Evolutionary conservation across 2,113 vertebrate species (phyloP).

Genomic region (Coracopsis vasa): DNA sequence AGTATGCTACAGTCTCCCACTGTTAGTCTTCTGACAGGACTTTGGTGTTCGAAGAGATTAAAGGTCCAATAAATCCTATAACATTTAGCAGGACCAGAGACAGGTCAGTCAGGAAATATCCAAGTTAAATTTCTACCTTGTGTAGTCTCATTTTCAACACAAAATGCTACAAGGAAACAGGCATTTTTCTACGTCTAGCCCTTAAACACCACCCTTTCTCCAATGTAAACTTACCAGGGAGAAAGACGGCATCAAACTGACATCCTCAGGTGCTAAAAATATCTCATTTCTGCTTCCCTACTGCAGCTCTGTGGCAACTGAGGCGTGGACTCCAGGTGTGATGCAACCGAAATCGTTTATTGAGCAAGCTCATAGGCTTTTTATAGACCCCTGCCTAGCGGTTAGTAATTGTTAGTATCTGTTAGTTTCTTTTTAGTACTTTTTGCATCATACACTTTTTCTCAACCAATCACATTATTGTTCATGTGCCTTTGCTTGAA

Average conservation of each 20-base stretch:
- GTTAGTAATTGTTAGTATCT: too few species aligned
- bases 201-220: not conserved
- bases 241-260: not conserved
- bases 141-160: not conserved
- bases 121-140: not conserved
- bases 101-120: fast-evolving
- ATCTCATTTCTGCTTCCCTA: not conserved
- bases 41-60: not conserved
- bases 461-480: too few species aligned
- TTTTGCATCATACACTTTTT: too few species aligned
- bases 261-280: not conserved
- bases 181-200: not conserved
- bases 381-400: too few species aligned
- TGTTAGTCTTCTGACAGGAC: not conserved
- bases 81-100: not conserved
- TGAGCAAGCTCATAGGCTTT: too few species aligned
- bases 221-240: not conserved
- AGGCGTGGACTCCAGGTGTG: too few species aligned
- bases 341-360: too few species aligned
- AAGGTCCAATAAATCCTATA: not conserved
- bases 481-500: too few species aligned
- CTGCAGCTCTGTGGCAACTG: not conserved
- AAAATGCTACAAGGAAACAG: not conserved
- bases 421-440: too few species aligned
- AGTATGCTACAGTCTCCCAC: not conserved